Evolutionary conservation across 2,888 invertebrate species (phyloP), one percentile per base, ranked within the genome.

Genomic region (Amaurobius ferox): DNA sequence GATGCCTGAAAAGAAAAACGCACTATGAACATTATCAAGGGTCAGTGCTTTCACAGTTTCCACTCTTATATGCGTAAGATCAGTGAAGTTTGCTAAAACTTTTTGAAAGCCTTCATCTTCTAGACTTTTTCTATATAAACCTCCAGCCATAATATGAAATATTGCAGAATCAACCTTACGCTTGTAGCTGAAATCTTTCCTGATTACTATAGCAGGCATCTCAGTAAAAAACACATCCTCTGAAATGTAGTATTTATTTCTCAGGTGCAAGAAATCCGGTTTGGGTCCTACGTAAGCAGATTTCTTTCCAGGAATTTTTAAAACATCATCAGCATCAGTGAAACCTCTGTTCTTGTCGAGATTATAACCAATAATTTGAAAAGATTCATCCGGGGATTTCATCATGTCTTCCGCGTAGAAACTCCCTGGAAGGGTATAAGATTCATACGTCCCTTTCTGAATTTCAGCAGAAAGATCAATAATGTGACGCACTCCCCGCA

Each of bases 81-180:
- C 19, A n/a, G 55, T 5, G 5, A 55, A 55, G 5, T 55, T 19
- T 3, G 5, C 1, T 23, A 23, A 3, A 2, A 23, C 11, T 23
- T 55, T 19, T 23, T 19, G 1, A 55, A 55, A 23, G 2, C 23
- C 6, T 55, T 64, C 40, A 39, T 73, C 73, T 7, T 64, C 26
- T 3, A 73, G 26, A 1, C 73, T 16, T 40, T 80, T 80, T 6
- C n/a, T 29, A 68, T 80, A 80, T 28, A 80, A 26, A 7, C 80
- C 73, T n/a, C 28, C 67, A 5, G 73, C 67, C 7, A 29, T 19
- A 32, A 80, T 30, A 64, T 61, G 64, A 9, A 44, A 23, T 6
- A 80, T 13, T 13, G 55, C 23, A 0, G 1, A 30, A 29, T 80
- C 39, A 0, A 80, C 5, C 16, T 23, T 26, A 0, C 30, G 3